These are phyloP conservation scores for Bombylius discolor DNA, from an alignment of 2,888 invertebrate genomes.

Conservation along the genomic window DNA sequence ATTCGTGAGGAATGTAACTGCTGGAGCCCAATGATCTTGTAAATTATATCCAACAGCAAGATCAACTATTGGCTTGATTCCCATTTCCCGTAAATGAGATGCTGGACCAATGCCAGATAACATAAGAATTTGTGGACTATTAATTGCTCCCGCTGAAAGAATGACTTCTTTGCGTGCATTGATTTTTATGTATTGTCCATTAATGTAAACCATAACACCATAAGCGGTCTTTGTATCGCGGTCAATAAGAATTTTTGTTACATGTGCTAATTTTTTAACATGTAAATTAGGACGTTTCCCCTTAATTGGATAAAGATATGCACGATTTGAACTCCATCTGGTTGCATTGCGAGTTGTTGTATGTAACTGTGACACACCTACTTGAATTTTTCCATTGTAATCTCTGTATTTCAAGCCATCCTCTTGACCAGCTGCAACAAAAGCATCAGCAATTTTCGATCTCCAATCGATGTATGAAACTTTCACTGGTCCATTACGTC, in stretches of 20 bases:
- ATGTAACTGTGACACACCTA: constrained; percentile 48
- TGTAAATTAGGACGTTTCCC: constrained; percentile 47
- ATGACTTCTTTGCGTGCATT: constrained; percentile 58
- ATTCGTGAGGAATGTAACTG: constrained; percentile 45
- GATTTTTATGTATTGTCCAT: constrained; percentile 42
- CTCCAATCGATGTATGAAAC: constrained; percentile 18
- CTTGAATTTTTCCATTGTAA: constrained; percentile 19
- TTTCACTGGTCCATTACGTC: constrained; percentile 18
- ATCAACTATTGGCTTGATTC: constrained; percentile 43
- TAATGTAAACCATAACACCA: constrained; percentile 49
- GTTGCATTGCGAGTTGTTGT: constrained; percentile 51
- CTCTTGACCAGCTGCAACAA: constrained; percentile 15
- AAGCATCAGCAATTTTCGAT: constrained; percentile 18
- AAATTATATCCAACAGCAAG: constrained; percentile 53
- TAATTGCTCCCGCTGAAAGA: constrained; percentile 60
- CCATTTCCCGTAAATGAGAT: constrained; percentile 42
- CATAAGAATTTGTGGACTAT: constrained; percentile 66
- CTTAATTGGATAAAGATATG: constrained; percentile 47
- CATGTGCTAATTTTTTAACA: constrained; percentile 45
- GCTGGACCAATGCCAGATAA: constrained; percentile 62
- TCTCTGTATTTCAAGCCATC: constrained; percentile 16
- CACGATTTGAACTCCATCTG: constrained; percentile 52
- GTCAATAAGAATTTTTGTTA: constrained; percentile 49
- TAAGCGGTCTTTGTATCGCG: constrained; percentile 44
- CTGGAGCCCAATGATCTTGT: constrained; percentile 54